Conservation (phyloP, 2,113 vertebrate genomes). For the Lepus europaeus region DNA sequence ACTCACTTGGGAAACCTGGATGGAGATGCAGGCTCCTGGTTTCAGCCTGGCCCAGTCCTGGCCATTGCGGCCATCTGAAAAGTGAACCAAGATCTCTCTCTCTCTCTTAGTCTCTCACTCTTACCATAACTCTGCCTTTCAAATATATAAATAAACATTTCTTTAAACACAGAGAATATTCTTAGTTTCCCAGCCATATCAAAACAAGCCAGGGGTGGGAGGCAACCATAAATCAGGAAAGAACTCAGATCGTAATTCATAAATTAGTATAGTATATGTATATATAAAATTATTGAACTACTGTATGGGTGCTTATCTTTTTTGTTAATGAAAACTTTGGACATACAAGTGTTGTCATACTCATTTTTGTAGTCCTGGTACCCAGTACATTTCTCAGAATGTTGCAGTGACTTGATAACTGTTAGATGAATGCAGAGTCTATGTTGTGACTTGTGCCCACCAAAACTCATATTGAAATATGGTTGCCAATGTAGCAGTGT, state of each 20-base stretch:
- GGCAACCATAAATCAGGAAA: not conserved
- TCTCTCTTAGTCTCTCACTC: no score
- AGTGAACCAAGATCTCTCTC: no score
- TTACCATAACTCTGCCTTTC: no score
- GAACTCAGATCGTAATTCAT: not conserved
- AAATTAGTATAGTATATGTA: not conserved
- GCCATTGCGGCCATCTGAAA: no score
- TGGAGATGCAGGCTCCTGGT: no score
- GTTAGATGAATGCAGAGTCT: not conserved
- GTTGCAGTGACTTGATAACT: slow-evolving; percentile 6
- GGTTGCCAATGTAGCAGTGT: not conserved
- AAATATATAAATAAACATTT: no score
- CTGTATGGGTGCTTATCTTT: not conserved
- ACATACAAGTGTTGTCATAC: not conserved
- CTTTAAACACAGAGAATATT: not conserved
- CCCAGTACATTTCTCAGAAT: not conserved
- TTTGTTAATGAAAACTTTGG: slow-evolving; percentile 1
- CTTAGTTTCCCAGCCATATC: not conserved
- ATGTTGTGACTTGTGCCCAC: not conserved
- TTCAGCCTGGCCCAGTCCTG: no score
- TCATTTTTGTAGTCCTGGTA: slow-evolving; percentile 9
- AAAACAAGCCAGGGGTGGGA: not conserved
- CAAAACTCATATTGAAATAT: not conserved
- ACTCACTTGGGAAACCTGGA: no score
- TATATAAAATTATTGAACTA: not conserved